Evolutionary conservation across 2,888 invertebrate species (phyloP).

Genomic region (Eulithis prunata): DNA sequence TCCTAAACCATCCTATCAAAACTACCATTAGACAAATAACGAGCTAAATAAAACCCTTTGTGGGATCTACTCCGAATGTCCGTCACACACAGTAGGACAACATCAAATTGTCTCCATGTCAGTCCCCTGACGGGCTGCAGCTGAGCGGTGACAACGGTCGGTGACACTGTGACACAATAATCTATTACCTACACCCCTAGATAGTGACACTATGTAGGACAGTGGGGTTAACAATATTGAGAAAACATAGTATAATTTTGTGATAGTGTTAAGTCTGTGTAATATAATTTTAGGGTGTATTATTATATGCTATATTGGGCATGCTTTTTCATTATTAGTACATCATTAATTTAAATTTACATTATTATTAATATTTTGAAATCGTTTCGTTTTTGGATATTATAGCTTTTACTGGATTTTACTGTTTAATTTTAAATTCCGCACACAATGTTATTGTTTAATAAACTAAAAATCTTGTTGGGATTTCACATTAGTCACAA

Average conservation of each 20-base stretch:
- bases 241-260: background rate
- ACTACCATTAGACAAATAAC: background rate
- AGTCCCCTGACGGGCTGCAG: conserved; percentile 12
- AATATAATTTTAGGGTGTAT: too few species aligned
- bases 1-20: background rate
- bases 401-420: too few species aligned
- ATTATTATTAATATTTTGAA: too few species aligned
- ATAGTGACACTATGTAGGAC: background rate
- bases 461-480: too few species aligned
- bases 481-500: too few species aligned
- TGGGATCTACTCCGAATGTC: background rate
- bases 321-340: too few species aligned
- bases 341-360: too few species aligned
- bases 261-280: too few species aligned
- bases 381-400: too few species aligned
- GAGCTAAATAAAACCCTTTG: background rate
- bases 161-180: conserved; percentile 25
- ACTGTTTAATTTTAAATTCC: too few species aligned
- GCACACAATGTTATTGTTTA: too few species aligned
- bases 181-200: conserved; percentile 16
- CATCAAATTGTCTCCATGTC: conserved; percentile 24
- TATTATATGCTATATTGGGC: too few species aligned
- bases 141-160: conserved; percentile 23
- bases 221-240: background rate
- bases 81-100: conserved; percentile 2